Conservation (phyloP, 2,113 vertebrate species). For the Oryzias melastigma region DNA sequence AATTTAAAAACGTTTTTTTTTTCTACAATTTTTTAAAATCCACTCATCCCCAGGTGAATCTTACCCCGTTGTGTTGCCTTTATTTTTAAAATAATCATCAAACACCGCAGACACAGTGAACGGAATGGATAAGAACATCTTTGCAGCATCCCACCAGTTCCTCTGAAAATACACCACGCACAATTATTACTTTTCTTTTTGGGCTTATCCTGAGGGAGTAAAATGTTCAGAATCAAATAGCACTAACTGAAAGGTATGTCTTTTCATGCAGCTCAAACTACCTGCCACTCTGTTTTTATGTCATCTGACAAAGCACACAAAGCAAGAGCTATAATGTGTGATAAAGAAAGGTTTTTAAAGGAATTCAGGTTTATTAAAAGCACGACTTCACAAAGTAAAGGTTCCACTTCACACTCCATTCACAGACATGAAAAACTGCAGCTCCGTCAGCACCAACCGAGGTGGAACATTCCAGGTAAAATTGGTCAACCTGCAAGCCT, state of each 20-base stretch:
- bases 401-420: conserved; percentile 60
- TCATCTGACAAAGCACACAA: conserved; percentile 31
- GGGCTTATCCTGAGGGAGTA: conserved; percentile 1
- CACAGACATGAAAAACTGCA: conserved; percentile 20
- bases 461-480: conserved; percentile 54
- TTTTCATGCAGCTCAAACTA: conserved; percentile 28
- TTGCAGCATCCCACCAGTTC: conserved; percentile 1
- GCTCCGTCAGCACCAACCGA: conserved; percentile 47
- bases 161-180: not conserved
- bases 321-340: conserved; percentile 33
- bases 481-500: conserved; percentile 63
- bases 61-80: not conserved
- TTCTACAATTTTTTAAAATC: not conserved
- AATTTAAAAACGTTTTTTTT: not conserved
- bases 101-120: not conserved
- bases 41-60: not conserved
- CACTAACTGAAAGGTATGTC: conserved; percentile 2
- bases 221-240: conserved; percentile 23
- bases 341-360: conserved; percentile 38
- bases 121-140: not conserved
- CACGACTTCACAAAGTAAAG: conserved; percentile 50
- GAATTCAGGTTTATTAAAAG: conserved; percentile 50
- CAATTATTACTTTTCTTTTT: conserved; percentile 1
- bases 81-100: not conserved
- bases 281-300: conserved; percentile 21